Evolutionary conservation across 2,888 invertebrate species (phyloP).

Genomic region (Labia minor): DNA sequence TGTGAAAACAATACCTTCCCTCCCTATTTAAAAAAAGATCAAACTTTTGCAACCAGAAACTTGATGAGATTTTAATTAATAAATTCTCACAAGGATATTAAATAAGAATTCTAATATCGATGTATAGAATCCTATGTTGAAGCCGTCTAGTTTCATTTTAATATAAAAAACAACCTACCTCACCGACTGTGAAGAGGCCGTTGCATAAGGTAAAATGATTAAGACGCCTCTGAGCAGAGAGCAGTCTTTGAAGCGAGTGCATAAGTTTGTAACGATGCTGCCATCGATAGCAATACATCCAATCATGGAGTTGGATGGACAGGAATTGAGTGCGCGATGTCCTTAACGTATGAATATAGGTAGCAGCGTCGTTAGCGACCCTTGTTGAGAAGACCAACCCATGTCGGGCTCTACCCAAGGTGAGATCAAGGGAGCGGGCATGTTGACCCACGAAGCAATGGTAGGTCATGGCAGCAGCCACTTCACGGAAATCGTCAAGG

Average conservation of each 20-base stretch:
- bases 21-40: no score
- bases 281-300: conserved; percentile 39
- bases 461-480: conserved; percentile 31
- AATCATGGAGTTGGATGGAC: conserved; percentile 38
- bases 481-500: conserved; percentile 34
- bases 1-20: no score
- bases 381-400: neutral
- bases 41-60: no score
- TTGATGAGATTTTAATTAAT: no score
- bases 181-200: neutral
- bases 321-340: conserved; percentile 38
- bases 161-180: neutral
- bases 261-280: conserved; percentile 32
- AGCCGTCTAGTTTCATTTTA: neutral
- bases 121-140: no score
- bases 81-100: no score
- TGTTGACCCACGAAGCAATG: conserved; percentile 37
- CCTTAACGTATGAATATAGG: conserved; percentile 35
- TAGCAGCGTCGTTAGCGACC: conserved; percentile 20
- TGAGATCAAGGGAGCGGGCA: conserved; percentile 38
- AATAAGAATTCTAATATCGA: no score
- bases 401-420: conserved; percentile 38
- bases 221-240: conserved; percentile 27
- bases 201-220: neutral
- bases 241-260: conserved; percentile 28